Conservation (phyloP, 1,140 invertebrate species). For the Zaprionus kolodkinae region DNA sequence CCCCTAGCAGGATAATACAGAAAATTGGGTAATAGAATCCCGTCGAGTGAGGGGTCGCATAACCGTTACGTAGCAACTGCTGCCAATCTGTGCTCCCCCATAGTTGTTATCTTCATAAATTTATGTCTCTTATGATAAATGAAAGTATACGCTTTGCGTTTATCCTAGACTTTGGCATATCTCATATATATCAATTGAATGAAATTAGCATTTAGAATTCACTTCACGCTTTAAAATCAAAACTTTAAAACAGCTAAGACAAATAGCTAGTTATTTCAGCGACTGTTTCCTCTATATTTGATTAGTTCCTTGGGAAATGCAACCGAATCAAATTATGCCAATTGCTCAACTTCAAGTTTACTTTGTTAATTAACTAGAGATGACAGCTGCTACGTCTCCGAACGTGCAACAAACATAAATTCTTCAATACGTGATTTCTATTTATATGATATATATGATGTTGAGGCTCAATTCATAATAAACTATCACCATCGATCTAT, state of each 20-base stretch:
- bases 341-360: too few species aligned
- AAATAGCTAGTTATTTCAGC: not conserved
- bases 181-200: not conserved
- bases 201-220: not conserved
- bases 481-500: too few species aligned
- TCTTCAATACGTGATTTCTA: too few species aligned
- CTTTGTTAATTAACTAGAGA: too few species aligned
- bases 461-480: too few species aligned
- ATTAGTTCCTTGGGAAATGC: not conserved
- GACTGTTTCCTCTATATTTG: not conserved
- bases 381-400: too few species aligned
- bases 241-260: not conserved
- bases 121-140: slow-evolving; percentile 14
- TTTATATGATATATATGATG: too few species aligned
- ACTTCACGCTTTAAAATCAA: not conserved
- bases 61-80: slow-evolving; percentile 12
- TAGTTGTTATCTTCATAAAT: slow-evolving; percentile 31
- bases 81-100: slow-evolving; percentile 31
- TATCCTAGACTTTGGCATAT: not conserved
- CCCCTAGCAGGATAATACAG: slow-evolving; percentile 19
- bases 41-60: too few species aligned
- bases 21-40: slow-evolving; percentile 43
- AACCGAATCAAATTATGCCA: too few species aligned
- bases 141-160: not conserved
- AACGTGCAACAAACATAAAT: too few species aligned